Base-by-base conservation (phyloP, 2,888 invertebrate genomes). In the Erpobdella octoculata region DNA sequence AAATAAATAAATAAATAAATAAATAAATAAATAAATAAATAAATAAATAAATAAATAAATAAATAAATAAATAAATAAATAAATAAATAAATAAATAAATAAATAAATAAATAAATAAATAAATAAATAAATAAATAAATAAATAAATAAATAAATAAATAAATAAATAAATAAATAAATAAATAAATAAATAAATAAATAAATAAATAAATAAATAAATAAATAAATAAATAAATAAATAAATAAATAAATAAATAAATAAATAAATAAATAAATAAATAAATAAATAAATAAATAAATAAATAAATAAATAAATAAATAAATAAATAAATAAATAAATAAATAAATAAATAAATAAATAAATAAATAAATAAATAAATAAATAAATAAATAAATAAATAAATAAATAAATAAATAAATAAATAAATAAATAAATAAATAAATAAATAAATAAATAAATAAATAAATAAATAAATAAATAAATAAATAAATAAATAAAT, bases 131-230 rank as follows among this genome's bases (percentile, higher is more conserved):
- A 41, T 41, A 12, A 18, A 41, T 41, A 12, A 18, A 41, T 41
- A 12, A 18, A 41, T 41, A 12, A 18, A 41, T 41, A 12, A 18
- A 41, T 41, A 12, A 18, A 41, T 41, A 12, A 18, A 41, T 41
- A 41, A 18, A 18, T 8, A 77, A 96, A 87, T 8, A 92, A 93
- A 79, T 93, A 88, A 83, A 94, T 95, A 81, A 78, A 96, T 88
- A 84, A 96, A 94, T 83, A 77, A 46, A 80, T 78, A 70, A 71
- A 41, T 18, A 37, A 31, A 70, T 31, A 21, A 31, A 2, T 31
- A 48, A 9, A 70, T 21, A 61, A 58, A 59, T 18, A 31, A 37
- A 58, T 59, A 65, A 25, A 18, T 2, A 64, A 9, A 9, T 18
- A 33, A 70, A 35, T 25, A 8, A 21, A 61, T 15, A 62, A 12